Base-by-base conservation (phyloP, 2,113 vertebrate genomes). In the Eulemur rufifrons region DNA sequence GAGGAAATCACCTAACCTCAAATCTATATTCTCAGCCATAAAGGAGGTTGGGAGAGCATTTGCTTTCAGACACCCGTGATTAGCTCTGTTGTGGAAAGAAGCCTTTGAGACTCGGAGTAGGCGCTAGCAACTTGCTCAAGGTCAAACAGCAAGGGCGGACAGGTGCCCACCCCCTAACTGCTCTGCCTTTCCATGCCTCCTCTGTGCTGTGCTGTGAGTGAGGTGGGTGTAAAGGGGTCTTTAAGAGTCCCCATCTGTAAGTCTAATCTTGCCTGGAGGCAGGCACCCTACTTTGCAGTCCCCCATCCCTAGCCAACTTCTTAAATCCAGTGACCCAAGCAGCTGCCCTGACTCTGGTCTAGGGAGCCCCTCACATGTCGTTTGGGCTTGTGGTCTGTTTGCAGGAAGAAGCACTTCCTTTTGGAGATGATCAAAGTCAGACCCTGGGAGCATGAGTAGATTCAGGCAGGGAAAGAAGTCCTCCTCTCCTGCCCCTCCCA, bases 121-220 rank as follows among this genome's bases (percentile, higher is more conserved):
- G 14, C 91, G 17, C 68, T 29, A 89, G 39, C n/a, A 82, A 92
- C 64, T 77, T 85, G 94, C 88, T 97, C 97, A 97, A 97, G 95
- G 97, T 97, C 97, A 97, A 88, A 59, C 59, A 88, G n/a, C 80
- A 89, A 71, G 68, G 34, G 47, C 69, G 54, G 71, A 27, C 45
- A 47, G 7, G n/a, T 52, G 34, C 27, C 71, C 80, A 23, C 14
- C 66, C 39, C 71, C 50, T 69, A 69, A 32, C 47, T 71, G 54
- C 83, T 91, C 32, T 18, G 56, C 54, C 52, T 77, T 78, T 15
- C 59, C 64, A 76, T 21, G 50, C 27, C 25, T 37, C 27, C 20
- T 56, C 47, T 64, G 82, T 6, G 20, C 50, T 76, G 6, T 47
- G 61, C 34, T 52, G 29, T 74, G 27, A 23, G 6, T 5, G 18